phyloP scores from a whole-genome alignment of 2,113 vertebrate genomes.

The Casuarius casuarius region DNA sequence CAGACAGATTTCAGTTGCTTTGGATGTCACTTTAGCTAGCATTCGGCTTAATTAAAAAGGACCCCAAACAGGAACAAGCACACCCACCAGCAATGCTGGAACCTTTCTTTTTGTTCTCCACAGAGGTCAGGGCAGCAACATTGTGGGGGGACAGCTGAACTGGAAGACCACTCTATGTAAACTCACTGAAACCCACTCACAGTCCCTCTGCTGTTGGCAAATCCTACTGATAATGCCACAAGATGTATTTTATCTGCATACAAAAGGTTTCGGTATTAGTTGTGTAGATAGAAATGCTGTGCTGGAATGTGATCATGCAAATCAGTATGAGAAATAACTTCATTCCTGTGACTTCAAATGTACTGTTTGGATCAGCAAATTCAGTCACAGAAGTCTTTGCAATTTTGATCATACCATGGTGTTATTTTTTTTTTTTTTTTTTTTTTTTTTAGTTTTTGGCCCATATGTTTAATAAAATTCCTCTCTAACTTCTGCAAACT shows the following conservation, averaged over 20 bases:
- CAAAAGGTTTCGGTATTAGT: not conserved
- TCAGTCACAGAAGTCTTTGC: not conserved
- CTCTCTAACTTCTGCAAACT: not conserved
- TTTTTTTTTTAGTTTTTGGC: not conserved
- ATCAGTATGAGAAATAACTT: not conserved
- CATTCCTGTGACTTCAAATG: not conserved
- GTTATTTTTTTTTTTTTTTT: not conserved
- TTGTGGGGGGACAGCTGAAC: not conserved
- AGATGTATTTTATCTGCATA: not conserved
- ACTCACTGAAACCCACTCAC: not conserved
- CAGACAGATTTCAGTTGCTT: not conserved
- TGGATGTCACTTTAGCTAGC: not conserved
- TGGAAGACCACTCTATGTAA: not conserved
- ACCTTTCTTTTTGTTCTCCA: not conserved
- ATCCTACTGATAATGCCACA: not conserved
- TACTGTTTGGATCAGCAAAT: not conserved
- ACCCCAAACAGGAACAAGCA: not conserved
- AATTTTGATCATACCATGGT: not conserved
- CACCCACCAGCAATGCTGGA: conserved; percentile 8
- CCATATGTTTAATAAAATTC: not conserved
- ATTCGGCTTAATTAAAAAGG: conserved; percentile 27
- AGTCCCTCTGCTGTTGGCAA: not conserved
- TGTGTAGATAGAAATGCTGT: not conserved
- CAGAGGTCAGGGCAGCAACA: not conserved
- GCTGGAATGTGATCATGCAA: not conserved